Conservation (phyloP, 2,888 invertebrate species). For the Sisyra terminalis region DNA sequence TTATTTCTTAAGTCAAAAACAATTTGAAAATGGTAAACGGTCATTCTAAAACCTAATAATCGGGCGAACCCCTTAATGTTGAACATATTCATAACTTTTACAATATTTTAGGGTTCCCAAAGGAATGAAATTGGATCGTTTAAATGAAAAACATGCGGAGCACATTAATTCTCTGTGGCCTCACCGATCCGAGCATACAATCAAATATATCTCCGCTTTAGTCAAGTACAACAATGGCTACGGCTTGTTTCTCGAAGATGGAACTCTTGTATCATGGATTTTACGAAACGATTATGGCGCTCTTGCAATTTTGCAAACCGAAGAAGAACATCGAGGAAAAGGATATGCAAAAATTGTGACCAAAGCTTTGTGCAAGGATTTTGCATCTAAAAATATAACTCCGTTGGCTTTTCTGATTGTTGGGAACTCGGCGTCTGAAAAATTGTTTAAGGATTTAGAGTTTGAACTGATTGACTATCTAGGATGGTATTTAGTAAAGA, state of each 20-base stretch:
- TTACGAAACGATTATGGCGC: conserved; percentile 16
- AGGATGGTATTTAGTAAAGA: background rate
- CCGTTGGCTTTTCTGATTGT: conserved; percentile 14
- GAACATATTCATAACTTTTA: background rate
- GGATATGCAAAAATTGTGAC: conserved; percentile 17
- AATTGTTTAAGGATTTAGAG: conserved; percentile 13
- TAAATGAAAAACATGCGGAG: conserved; percentile 14
- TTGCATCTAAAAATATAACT: conserved; percentile 14
- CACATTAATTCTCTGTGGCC: conserved; percentile 16
- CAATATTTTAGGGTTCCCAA: conserved; percentile 13
- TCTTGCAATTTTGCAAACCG: conserved; percentile 17
- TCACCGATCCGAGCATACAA: conserved; percentile 13
- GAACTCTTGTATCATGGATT: conserved; percentile 17
- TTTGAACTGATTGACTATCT: conserved; percentile 7
- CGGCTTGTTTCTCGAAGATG: conserved; percentile 17
- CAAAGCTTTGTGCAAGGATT: conserved; percentile 14
- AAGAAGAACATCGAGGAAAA: conserved; percentile 14
- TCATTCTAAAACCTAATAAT: too few species aligned
- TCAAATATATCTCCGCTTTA: conserved; percentile 13
- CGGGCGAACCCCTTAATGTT: too few species aligned
- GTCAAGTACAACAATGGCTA: conserved; percentile 15
- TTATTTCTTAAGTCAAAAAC: too few species aligned
- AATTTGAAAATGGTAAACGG: too few species aligned
- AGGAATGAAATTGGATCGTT: conserved; percentile 15
- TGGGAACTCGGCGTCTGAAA: conserved; percentile 15